Percentiles rank a stretch among this genome's conserved stretches.
Evolutionary conservation across 2,888 invertebrate genomes (phyloP).

Genomic region (Ichneumoninae sp.): DNA sequence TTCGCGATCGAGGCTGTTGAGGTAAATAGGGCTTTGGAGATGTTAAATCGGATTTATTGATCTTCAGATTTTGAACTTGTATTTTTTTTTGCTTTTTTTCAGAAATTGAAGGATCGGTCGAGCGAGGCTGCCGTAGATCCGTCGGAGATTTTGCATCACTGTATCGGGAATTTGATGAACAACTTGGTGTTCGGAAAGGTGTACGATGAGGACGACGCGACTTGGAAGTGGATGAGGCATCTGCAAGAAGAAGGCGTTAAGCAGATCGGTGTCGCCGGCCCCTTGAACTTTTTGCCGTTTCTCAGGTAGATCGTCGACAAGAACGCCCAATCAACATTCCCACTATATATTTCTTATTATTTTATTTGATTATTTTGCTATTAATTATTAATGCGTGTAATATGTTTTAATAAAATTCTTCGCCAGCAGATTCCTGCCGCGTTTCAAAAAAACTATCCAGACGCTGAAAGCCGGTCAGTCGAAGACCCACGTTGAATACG

Average conservation of each 20-base stretch:
- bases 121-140: slow-evolving; percentile 84
- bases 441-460: slow-evolving; percentile 87
- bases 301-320: slow-evolving; percentile 86
- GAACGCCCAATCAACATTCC: not conserved
- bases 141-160: slow-evolving; percentile 87
- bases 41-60: not conserved
- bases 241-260: slow-evolving; percentile 94
- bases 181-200: slow-evolving; percentile 91
- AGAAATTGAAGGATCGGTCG: slow-evolving; percentile 76
- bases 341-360: not conserved
- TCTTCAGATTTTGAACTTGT: not conserved
- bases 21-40: slow-evolving; percentile 23
- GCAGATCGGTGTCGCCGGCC: slow-evolving; percentile 92
- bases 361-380: not conserved
- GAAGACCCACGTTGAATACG: slow-evolving; percentile 90
- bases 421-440: slow-evolving; percentile 87
- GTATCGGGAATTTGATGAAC: slow-evolving; percentile 91
- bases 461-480: slow-evolving; percentile 89
- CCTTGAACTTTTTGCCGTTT: slow-evolving; percentile 93
- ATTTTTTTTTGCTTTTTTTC: not conserved
- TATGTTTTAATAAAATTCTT: not conserved
- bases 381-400: not conserved
- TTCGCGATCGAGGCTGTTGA: slow-evolving; percentile 87
- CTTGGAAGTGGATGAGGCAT: slow-evolving; percentile 91
- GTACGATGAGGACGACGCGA: slow-evolving; percentile 88